phyloP scores from a whole-genome alignment of 2,797 vertebrate species.

The Eulemur coronatus region DNA sequence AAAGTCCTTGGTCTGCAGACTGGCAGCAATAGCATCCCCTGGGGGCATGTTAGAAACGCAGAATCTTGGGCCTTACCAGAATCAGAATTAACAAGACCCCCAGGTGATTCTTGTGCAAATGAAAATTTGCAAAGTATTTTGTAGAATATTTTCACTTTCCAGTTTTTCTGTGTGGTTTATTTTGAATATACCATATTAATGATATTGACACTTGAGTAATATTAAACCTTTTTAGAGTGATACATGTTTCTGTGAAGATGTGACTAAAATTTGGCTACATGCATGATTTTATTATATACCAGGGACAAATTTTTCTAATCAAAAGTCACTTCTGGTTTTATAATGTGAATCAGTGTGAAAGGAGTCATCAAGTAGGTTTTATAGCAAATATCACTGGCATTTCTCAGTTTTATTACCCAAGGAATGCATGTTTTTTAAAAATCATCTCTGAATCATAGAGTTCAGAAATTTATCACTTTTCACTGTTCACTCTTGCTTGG shows the following conservation, averaged over 20 bases:
- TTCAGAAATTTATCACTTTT: neutral
- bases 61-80: neutral
- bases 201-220: neutral
- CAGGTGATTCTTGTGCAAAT: neutral
- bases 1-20: neutral
- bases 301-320: neutral
- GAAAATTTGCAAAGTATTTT: neutral
- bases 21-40: neutral
- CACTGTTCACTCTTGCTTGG: neutral
- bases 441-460: neutral
- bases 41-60: neutral
- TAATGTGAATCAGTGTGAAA: neutral
- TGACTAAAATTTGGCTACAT: neutral
- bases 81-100: neutral
- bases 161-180: neutral
- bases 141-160: neutral
- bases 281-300: neutral
- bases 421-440: neutral
- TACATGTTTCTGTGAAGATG: neutral
- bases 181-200: neutral
- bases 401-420: constrained; percentile 19
- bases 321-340: constrained; percentile 11
- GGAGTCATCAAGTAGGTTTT: neutral
- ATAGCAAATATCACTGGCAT: neutral
- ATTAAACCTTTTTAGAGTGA: neutral